Evolutionary conservation across 1,140 invertebrate genomes (phyloP).

Genomic region (Pristionchus pacificus): DNA sequence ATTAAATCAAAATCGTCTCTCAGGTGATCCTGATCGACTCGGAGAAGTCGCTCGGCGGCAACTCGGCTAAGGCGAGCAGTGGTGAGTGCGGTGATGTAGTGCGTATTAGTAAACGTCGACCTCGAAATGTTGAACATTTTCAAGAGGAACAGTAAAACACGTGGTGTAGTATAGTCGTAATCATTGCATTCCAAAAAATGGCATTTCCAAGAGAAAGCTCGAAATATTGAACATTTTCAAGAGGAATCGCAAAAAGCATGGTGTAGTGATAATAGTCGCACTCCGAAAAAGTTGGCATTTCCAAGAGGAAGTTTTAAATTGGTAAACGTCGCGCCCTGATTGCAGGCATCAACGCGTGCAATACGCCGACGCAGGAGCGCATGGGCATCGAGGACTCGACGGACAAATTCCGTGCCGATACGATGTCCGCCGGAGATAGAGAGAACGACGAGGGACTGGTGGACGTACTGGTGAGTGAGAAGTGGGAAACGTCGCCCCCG

Average conservation of each 20-base stretch:
- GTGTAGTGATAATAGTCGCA: no score
- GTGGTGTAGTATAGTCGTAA: no score
- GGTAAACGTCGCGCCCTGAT: no score
- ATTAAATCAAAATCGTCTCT: background rate
- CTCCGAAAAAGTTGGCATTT: background rate
- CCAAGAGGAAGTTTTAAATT: background rate
- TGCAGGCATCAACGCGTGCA: conserved; percentile 56
- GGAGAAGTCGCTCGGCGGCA: conserved; percentile 56
- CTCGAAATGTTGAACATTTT: background rate
- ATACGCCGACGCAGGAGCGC: conserved; percentile 46
- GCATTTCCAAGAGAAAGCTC: background rate
- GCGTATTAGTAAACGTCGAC: no score
- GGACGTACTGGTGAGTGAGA: conserved; percentile 49
- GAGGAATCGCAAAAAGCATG: background rate
- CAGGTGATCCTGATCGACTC: conserved; percentile 53
- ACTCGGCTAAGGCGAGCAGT: conserved; percentile 57
- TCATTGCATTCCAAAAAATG: no score
- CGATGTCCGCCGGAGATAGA: conserved; percentile 53
- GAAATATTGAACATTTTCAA: no score
- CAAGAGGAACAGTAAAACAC: background rate
- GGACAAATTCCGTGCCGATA: conserved; percentile 53
- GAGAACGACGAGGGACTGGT: conserved; percentile 55
- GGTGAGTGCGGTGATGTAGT: no score
- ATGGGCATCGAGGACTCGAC: conserved; percentile 47
- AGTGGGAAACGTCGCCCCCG: conserved; percentile 12